These are phyloP conservation scores for Cynopterus brachyotis DNA, from an alignment of 2,113 vertebrate species.

Conservation along the genomic window DNA sequence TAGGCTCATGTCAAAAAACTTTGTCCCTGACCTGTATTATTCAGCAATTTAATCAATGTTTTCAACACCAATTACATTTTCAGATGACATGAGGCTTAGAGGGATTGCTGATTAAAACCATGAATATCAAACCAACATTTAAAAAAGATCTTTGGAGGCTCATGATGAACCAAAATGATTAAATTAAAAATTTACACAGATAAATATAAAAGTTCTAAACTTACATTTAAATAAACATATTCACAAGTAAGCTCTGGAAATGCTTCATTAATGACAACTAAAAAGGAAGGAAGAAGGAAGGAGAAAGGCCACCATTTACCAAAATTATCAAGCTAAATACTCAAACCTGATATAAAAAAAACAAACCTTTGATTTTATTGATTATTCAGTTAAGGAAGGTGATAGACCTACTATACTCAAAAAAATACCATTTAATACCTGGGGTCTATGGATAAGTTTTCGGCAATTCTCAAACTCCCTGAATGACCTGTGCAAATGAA, in stretches of 20 bases:
- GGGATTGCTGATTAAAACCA: background rate
- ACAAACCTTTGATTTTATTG: background rate
- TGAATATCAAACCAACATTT: background rate
- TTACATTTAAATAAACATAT: background rate
- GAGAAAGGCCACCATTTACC: background rate
- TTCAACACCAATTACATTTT: background rate
- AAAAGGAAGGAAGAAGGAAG: background rate
- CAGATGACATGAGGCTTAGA: background rate
- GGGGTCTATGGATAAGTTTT: background rate
- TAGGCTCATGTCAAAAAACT: background rate
- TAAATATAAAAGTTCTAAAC: background rate
- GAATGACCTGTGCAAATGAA: background rate
- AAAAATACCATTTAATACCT: background rate
- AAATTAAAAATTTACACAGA: slow-evolving; percentile 11
- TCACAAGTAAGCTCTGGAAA: background rate
- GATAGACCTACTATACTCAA: background rate
- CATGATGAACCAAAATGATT: background rate
- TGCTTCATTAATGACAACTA: background rate
- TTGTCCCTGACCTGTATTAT: background rate
- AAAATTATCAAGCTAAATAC: background rate
- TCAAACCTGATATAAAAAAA: background rate
- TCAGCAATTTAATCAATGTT: background rate
- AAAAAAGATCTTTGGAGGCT: background rate
- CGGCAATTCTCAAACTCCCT: background rate
- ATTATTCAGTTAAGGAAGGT: background rate